A percentile compares a stretch with the other conserved stretches of the same genome.
Conservation (phyloP, 2,113 vertebrate genomes). For the Tychaedon coryphoeus region DNA sequence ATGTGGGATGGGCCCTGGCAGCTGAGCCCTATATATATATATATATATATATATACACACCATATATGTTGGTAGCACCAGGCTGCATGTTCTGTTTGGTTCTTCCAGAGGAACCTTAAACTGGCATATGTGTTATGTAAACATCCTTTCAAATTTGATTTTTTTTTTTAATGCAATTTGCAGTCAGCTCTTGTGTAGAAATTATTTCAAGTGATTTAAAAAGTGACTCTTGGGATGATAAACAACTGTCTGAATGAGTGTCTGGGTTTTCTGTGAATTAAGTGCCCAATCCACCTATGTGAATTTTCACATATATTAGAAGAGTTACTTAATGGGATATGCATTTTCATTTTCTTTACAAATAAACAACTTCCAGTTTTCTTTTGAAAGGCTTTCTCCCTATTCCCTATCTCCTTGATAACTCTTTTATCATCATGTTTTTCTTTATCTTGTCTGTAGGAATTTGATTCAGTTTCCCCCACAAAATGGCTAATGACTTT, state of each 20-base stretch:
- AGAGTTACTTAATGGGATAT: neutral
- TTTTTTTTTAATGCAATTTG: neutral
- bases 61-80: neutral
- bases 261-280: neutral
- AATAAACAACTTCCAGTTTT: neutral
- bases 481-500: neutral
- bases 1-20: no score
- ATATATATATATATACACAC: no score
- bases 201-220: neutral
- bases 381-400: neutral
- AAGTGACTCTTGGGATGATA: neutral
- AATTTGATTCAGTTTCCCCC: neutral
- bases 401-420: neutral
- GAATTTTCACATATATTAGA: neutral
- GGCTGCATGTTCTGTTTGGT: neutral
- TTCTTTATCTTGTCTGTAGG: neutral
- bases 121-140: neutral
- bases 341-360: neutral
- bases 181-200: neutral
- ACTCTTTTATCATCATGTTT: neutral
- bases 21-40: no score
- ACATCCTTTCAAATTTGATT: neutral
- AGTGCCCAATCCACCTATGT: neutral
- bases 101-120: neutral
- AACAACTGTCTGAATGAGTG: neutral